phyloP scores from a whole-genome alignment of 2,888 invertebrate genomes.

The Trichogramma evanescens region DNA sequence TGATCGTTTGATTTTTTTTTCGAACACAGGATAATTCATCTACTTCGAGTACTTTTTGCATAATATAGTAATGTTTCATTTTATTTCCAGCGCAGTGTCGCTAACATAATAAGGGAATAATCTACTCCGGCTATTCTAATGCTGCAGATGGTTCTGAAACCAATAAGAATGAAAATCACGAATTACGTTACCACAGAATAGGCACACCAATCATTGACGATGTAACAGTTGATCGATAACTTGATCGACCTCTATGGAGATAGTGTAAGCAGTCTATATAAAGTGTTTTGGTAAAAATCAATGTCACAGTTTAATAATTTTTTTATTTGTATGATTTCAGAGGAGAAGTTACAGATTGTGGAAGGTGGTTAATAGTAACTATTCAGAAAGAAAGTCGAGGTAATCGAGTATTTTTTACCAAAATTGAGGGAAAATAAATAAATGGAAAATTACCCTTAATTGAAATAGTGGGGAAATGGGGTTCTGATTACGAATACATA shows the following conservation, averaged over 20 bases:
- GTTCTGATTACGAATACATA: constrained; percentile 84
- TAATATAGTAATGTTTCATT: no score
- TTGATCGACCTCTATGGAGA: constrained; percentile 84
- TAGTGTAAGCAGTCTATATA: constrained; percentile 57
- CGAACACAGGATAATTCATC: no score
- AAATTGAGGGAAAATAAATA: constrained; percentile 63
- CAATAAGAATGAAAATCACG: constrained; percentile 79
- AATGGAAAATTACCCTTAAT: constrained; percentile 61
- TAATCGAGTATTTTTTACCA: constrained; percentile 82
- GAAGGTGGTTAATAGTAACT: constrained; percentile 76
- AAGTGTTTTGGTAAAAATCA: background rate
- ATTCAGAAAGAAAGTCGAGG: constrained; percentile 85
- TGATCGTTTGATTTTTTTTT: no score
- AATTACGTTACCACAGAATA: constrained; percentile 84
- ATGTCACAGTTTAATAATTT: background rate
- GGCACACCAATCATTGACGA: constrained; percentile 82
- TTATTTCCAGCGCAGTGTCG: no score
- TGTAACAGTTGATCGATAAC: constrained; percentile 76
- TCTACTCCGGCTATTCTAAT: constrained; percentile 83
- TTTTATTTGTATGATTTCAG: constrained; percentile 18
- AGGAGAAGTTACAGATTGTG: constrained; percentile 84
- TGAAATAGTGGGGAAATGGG: constrained; percentile 80
- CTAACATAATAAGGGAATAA: constrained; percentile 76
- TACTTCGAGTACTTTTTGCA: no score
- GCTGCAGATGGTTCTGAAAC: constrained; percentile 91